Evolutionary conservation across 2,113 vertebrate genomes (phyloP).

Genomic region (Psittacula cyanocephala): DNA sequence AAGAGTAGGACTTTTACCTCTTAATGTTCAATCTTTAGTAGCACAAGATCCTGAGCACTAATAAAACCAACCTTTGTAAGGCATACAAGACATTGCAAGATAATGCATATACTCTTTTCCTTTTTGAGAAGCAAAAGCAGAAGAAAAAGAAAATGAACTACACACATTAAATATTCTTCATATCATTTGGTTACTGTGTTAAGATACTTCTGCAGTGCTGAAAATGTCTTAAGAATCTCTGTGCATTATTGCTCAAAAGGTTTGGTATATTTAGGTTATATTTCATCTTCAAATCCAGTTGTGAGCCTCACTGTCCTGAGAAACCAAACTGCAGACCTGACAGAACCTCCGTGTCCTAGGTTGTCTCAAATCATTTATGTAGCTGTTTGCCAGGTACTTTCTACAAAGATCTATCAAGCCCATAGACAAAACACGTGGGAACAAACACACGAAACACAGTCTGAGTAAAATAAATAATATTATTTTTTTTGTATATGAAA

Average conservation of each 20-base stretch:
- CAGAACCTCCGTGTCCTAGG: background rate
- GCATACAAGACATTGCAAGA: background rate
- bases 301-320: background rate
- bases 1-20: background rate
- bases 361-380: background rate
- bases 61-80: background rate
- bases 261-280: background rate
- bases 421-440: background rate
- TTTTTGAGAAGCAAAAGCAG: background rate
- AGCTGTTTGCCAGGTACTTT: background rate
- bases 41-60: background rate
- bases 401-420: background rate
- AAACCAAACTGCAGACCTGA: background rate
- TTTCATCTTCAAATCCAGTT: background rate
- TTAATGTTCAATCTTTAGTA: background rate
- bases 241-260: background rate
- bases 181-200: background rate
- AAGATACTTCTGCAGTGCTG: background rate
- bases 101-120: background rate
- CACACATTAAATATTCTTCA: background rate
- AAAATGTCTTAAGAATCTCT: background rate
- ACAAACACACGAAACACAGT: background rate
- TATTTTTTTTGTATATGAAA: background rate
- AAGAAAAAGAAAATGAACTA: background rate
- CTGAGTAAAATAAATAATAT: background rate